Evolutionary conservation across 2,113 vertebrate species (phyloP).

Genomic region (Hippocampus barbouri): DNA sequence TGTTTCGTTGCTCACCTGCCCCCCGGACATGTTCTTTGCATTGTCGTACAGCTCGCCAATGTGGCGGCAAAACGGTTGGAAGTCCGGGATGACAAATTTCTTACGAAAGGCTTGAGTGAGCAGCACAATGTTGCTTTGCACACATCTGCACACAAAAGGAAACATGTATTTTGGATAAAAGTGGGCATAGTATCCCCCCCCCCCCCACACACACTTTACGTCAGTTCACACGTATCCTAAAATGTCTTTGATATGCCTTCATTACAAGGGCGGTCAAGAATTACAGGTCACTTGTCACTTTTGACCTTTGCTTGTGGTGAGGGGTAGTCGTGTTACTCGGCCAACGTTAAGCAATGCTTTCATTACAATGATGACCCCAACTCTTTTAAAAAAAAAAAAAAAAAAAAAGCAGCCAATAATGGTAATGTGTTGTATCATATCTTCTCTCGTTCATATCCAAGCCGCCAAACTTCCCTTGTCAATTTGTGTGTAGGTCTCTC

Average conservation of each 20-base stretch:
- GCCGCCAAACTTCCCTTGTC: background rate
- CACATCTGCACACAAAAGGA: conserved; percentile 77
- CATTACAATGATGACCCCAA: background rate
- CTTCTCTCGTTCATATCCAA: too few relatives aligned
- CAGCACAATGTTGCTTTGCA: conserved; percentile 97
- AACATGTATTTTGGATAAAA: background rate
- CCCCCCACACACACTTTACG: too few relatives aligned
- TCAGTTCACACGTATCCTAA: background rate
- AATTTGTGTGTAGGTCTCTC: background rate
- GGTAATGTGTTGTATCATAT: too few relatives aligned
- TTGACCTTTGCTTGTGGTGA: too few relatives aligned
- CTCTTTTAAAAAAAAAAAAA: background rate
- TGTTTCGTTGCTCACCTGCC: conserved; percentile 76
- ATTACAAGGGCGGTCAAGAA: background rate
- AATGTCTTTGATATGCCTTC: background rate
- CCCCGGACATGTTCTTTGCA: conserved; percentile 88
- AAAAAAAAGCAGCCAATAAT: background rate
- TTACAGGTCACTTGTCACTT: too few relatives aligned
- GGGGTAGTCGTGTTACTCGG: too few relatives aligned
- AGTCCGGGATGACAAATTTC: conserved; percentile 99
- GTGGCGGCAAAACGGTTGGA: conserved; percentile 90
- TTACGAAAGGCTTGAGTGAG: conserved; percentile 97
- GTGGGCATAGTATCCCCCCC: too few relatives aligned
- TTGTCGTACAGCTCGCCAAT: conserved; percentile 89
- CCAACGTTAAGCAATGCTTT: background rate